Percentiles rank a stretch among this genome's conserved stretches.
Evolutionary conservation across 2,797 vertebrate genomes (phyloP).

Genomic region (Pipistrellus nathusii): DNA sequence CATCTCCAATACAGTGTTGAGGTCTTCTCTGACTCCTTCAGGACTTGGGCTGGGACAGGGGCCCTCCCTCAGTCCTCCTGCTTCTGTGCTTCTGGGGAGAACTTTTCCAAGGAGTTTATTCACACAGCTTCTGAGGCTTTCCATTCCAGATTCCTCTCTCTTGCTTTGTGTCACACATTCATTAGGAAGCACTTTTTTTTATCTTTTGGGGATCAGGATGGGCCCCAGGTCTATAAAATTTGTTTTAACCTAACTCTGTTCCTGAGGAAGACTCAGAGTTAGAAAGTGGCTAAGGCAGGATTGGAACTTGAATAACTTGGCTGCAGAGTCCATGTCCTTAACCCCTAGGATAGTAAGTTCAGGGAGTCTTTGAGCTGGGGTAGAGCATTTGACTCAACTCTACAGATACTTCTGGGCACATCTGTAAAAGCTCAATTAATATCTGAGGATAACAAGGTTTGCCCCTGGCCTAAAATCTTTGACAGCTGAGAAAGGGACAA

Average conservation of each 20-base stretch:
- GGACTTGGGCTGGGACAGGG: conserved; percentile 13
- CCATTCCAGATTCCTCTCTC: neutral
- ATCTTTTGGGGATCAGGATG: neutral
- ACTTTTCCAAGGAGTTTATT: neutral
- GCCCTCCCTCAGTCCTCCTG: neutral
- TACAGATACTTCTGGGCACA: neutral
- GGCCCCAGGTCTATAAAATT: neutral
- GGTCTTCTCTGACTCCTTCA: conserved; percentile 79
- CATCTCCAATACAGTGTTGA: conserved; percentile 76
- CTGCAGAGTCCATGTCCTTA: neutral
- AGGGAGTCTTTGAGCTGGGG: accelerated
- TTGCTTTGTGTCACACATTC: neutral
- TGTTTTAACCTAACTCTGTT: neutral
- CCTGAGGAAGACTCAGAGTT: accelerated
- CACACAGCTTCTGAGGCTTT: accelerated
- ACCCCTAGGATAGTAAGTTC: neutral
- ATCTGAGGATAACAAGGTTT: neutral
- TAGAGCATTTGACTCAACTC: neutral
- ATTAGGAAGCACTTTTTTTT: neutral
- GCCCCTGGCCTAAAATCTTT: neutral
- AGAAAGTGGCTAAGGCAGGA: neutral
- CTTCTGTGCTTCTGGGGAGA: neutral
- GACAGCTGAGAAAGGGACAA: neutral
- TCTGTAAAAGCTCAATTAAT: neutral
- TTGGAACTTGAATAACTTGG: neutral